These are phyloP conservation scores for Chymomyza amoena DNA, from an alignment of 2,888 invertebrate genomes.

Conservation along the genomic window DNA sequence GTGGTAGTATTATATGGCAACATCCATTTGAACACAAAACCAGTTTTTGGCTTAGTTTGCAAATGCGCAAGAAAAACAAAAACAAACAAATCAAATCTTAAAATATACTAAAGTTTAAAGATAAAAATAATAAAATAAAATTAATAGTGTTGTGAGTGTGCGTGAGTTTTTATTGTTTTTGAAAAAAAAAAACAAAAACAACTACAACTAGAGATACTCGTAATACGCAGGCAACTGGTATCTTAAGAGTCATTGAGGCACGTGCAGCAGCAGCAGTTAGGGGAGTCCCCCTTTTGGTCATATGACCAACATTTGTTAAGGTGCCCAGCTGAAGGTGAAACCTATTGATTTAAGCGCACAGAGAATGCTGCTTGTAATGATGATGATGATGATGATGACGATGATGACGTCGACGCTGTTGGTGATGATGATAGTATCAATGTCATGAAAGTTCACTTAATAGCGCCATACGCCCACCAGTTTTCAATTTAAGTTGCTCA, in stretches of 20 bases:
- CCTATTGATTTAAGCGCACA: not conserved
- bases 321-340: not conserved
- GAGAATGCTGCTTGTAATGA: not conserved
- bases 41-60: constrained; percentile 58
- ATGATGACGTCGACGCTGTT: not conserved
- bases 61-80: not conserved
- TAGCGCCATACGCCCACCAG: constrained; percentile 31
- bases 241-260: not conserved
- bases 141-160: not conserved
- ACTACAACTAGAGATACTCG: constrained; percentile 16
- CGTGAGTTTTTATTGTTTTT: constrained; percentile 17
- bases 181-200: constrained; percentile 25
- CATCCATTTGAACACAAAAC: constrained; percentile 34
- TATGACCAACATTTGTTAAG: not conserved
- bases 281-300: not conserved
- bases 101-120: not conserved
- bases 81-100: not conserved
- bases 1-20: constrained; percentile 24
- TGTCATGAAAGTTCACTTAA: constrained; percentile 66
- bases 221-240: constrained; percentile 6
- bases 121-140: not conserved
- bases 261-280: not conserved
- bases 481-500: constrained; percentile 7
- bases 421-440: constrained; percentile 2
- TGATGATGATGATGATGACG: not conserved